phyloP scores from a whole-genome alignment of 1,140 invertebrate genomes.

The Carposina sasakii region DNA sequence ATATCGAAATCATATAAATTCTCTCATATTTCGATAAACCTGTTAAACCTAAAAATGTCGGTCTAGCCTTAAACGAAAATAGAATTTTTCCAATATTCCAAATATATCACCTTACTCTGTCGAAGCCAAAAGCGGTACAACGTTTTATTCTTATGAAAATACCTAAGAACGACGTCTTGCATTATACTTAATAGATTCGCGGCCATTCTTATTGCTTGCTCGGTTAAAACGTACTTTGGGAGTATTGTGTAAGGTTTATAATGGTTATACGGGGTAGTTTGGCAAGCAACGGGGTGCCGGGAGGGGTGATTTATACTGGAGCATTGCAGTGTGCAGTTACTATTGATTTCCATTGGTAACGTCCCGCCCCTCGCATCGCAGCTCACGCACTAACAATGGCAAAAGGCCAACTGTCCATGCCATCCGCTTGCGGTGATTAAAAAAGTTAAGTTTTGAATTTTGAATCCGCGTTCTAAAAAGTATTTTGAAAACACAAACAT shows the following conservation, averaged over 20 bases:
- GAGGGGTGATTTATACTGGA: slow-evolving; percentile 72
- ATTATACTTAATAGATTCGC: slow-evolving; percentile 57
- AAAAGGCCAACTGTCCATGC: slow-evolving; percentile 43
- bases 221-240: no score
- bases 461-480: no score
- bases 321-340: slow-evolving; percentile 74
- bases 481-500: no score
- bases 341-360: slow-evolving; percentile 72
- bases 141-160: neutral
- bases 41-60: no score
- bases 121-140: no score
- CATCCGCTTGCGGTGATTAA: no score
- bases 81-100: no score
- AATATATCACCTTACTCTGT: no score
- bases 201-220: slow-evolving; percentile 37
- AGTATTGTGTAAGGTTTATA: slow-evolving; percentile 27
- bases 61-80: no score
- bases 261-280: slow-evolving; percentile 40
- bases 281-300: slow-evolving; percentile 58
- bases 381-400: slow-evolving; percentile 63
- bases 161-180: neutral
- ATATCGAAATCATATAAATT: no score
- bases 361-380: slow-evolving; percentile 53
- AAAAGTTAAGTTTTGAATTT: no score
- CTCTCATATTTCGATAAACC: no score